Conservation (phyloP, 2,888 invertebrate genomes). For the Celastrina argiolus region DNA sequence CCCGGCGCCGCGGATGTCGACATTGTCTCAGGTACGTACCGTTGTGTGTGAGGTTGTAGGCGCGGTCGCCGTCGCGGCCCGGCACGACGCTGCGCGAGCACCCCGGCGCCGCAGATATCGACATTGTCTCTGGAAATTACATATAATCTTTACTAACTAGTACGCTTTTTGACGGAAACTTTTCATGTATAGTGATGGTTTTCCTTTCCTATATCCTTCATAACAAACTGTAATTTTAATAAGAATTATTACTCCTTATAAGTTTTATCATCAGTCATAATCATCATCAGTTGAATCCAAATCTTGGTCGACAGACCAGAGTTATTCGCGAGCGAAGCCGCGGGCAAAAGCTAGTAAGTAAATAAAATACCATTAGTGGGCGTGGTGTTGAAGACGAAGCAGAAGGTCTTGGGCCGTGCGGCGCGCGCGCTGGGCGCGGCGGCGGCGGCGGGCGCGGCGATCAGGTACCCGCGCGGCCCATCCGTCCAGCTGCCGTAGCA, state of each 20-base stretch:
- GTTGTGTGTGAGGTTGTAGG: constrained; percentile 83
- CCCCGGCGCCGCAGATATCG: constrained; percentile 73
- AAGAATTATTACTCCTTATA: no score
- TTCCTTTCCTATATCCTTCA: no score
- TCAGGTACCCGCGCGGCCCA: constrained; percentile 80
- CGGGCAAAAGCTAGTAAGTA: no score
- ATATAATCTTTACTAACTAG: no score
- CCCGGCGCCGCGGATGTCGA: constrained; percentile 74
- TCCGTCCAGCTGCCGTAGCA: constrained; percentile 87
- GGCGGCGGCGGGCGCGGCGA: constrained; percentile 79
- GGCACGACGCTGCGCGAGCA: constrained; percentile 77
- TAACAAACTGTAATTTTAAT: no score
- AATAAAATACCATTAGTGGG: constrained; percentile 50
- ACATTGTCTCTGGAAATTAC: constrained; percentile 31
- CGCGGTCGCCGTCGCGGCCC: constrained; percentile 75
- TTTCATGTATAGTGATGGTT: no score
- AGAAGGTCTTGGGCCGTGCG: constrained; percentile 68
- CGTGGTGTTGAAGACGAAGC: constrained; percentile 78
- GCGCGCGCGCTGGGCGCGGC: constrained; percentile 57
- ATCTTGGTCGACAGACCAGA: no score
- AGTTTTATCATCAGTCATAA: no score
- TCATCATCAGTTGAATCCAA: no score
- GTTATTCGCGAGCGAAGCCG: no score
- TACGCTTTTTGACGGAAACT: no score
- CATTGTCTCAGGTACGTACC: constrained; percentile 72